Evolutionary conservation across 2,113 vertebrate species (phyloP).

Genomic region (Hyaena hyaena): DNA sequence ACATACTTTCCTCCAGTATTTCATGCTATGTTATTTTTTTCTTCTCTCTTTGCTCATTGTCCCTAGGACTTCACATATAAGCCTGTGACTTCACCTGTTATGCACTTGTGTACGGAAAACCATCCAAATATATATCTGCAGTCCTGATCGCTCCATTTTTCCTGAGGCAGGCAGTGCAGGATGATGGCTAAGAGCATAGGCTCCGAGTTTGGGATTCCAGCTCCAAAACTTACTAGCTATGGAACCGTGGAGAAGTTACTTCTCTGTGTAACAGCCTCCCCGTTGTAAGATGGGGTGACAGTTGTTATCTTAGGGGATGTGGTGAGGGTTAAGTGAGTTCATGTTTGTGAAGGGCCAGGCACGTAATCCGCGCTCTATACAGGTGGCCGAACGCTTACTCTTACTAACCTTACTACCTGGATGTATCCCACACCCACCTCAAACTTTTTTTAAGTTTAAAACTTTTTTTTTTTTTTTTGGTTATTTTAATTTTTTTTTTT

Average conservation of each 20-base stretch:
- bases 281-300: background rate
- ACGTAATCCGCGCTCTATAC: accelerated
- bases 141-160: background rate
- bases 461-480: too few species aligned
- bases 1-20: background rate
- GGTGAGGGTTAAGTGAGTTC: background rate
- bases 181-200: background rate
- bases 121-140: background rate
- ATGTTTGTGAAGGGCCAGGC: background rate
- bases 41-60: background rate
- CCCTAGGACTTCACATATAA: background rate
- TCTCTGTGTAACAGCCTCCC: background rate
- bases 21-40: background rate
- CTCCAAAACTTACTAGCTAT: background rate
- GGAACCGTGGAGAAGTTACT: background rate
- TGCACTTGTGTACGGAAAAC: background rate
- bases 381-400: background rate
- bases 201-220: background rate
- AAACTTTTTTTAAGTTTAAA: background rate
- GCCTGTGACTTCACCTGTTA: background rate
- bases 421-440: background rate
- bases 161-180: background rate
- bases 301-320: background rate
- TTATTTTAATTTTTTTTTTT: too few species aligned
- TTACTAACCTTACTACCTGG: background rate